A percentile compares a stretch with the other conserved stretches of the same genome.
phyloP scores from a whole-genome alignment of 1,140 invertebrate genomes.

The Cyclina sinensis region DNA sequence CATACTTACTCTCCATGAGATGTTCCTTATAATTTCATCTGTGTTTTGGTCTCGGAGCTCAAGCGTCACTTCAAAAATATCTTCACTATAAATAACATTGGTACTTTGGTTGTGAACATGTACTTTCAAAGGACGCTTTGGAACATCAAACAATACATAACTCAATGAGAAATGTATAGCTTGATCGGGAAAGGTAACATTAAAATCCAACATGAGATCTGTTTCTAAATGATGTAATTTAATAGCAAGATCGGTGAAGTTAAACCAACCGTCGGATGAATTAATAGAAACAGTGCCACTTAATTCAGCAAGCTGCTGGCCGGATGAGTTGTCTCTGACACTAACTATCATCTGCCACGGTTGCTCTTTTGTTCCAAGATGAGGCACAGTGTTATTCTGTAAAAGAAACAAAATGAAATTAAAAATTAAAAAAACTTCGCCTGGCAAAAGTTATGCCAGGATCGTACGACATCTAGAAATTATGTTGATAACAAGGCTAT shows the following conservation, averaged over 20 bases:
- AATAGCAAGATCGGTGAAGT: constrained; percentile 54
- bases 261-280: constrained; percentile 21
- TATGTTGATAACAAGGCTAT: too few relatives aligned
- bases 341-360: constrained; percentile 51
- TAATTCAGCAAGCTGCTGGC: constrained; percentile 14
- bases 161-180: constrained; percentile 72
- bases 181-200: constrained; percentile 69
- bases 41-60: constrained; percentile 72
- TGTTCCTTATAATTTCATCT: constrained; percentile 50
- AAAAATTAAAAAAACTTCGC: too few relatives aligned
- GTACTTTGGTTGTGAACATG: constrained; percentile 28
- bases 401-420: too few relatives aligned
- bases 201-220: constrained; percentile 76
- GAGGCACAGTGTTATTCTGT: constrained; percentile 6
- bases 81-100: not conserved
- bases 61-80: constrained; percentile 47
- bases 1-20: constrained; percentile 58
- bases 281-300: constrained; percentile 32
- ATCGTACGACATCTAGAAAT: too few relatives aligned
- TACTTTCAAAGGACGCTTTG: constrained; percentile 46
- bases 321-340: not conserved
- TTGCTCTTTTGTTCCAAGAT: constrained; percentile 46
- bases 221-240: constrained; percentile 36
- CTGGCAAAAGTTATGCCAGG: too few relatives aligned
- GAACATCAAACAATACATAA: constrained; percentile 41